Conservation (phyloP, 2,888 invertebrate genomes). For the Drosophila nigricruria region DNA sequence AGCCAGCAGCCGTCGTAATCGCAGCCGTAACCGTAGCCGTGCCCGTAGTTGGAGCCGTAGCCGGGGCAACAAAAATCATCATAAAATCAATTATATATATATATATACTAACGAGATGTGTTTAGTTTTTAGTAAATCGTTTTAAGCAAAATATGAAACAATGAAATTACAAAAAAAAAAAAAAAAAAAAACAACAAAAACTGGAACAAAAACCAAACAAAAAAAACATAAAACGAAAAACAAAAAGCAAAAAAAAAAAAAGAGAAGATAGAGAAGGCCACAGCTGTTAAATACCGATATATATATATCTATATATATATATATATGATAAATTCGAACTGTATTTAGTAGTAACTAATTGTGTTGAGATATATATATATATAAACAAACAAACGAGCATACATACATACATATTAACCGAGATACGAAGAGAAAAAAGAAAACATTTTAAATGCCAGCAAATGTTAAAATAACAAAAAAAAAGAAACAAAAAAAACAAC, state of each 20-base stretch:
- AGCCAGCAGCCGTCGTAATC: neutral
- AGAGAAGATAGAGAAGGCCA: neutral
- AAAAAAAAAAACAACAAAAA: slow-evolving; percentile 14
- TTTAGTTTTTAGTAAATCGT: slow-evolving; percentile 71
- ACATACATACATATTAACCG: slow-evolving; percentile 15
- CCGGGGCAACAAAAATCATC: slow-evolving; percentile 22
- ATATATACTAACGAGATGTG: slow-evolving; percentile 59
- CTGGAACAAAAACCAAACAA: slow-evolving; percentile 9
- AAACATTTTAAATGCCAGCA: slow-evolving; percentile 51
- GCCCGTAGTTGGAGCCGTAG: slow-evolving; percentile 26
- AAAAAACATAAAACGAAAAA: slow-evolving; percentile 6
- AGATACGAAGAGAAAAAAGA: slow-evolving; percentile 34
- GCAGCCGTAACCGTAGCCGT: slow-evolving; percentile 19
- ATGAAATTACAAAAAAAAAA: slow-evolving; percentile 40
- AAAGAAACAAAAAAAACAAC: slow-evolving; percentile 27
- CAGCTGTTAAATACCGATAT: slow-evolving; percentile 40
- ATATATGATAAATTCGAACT: slow-evolving; percentile 32
- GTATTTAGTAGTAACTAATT: slow-evolving; percentile 53
- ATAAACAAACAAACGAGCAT: neutral
- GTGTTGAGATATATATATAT: slow-evolving; percentile 32
- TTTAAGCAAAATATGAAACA: slow-evolving; percentile 72
- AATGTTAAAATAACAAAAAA: slow-evolving; percentile 49
- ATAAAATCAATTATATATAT: slow-evolving; percentile 54
- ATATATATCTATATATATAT: slow-evolving; percentile 6
- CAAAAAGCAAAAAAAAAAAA: slow-evolving; percentile 11